Base-by-base conservation (phyloP, 1,140 invertebrate species). In the Lasioglossum albipes region DNA sequence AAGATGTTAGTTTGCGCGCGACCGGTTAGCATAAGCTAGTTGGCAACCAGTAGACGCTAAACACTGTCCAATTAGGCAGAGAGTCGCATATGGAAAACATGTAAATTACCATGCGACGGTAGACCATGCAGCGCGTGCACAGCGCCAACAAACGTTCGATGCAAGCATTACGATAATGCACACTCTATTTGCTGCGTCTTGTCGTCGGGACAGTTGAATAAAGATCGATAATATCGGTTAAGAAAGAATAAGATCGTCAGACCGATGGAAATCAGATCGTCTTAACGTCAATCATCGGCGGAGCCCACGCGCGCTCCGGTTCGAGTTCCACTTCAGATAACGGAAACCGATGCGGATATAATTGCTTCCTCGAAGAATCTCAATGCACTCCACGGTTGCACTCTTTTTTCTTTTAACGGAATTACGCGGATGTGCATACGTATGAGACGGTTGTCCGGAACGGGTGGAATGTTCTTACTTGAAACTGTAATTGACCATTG, bases 51-150 rank as follows among this genome's bases (percentile, higher is more conserved):
- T 9, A 68, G 42, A 49, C 2, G 12, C 42, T 68, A 49, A 49
- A 49, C 10, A 42, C 10, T 49, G 2, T 22, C n/a, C 66, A 27
- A 68, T 68, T 52, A 49, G 42, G 5, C 42, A 3, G 52, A 2
- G 42, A 12, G 22, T 18, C 42, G 18, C 22, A 9, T 13, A 1
- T 13, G 66, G n/a, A 68, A 68, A 27, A 68, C 66, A 68, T 68
- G 66, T 68, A 68, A 68, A 68, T 68, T 68, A 68, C 42, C 18
- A n/a, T 49, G 12, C 18, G 27, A 22, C 66, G 13, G 27, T 68
- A 49, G 66, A n/a, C 66, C 3, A 10, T 7, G 52, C 18, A 3
- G 41, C 16, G 36, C 7, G 31, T 42, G 64, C 41, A 22, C 2
- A 3, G 12, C 16, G 4, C n/a, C 66, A 10, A 49, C 42, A 41